Base-by-base conservation (phyloP, 2,797 vertebrate genomes). In the Halcyon badia region DNA sequence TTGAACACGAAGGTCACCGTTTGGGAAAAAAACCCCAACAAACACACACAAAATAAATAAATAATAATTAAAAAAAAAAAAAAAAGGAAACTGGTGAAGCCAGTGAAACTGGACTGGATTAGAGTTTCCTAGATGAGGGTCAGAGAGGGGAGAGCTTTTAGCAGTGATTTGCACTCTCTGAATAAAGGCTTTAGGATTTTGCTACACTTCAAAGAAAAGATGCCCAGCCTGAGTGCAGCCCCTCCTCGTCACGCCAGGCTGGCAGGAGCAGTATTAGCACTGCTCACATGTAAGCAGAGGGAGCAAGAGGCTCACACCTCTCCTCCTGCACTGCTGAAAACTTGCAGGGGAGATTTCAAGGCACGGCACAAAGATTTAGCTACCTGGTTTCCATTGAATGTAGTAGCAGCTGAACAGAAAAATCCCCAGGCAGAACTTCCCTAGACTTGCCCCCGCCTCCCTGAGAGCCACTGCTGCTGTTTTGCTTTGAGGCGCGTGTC, bases 121-220 rank as follows among this genome's bases (percentile, higher is more conserved):
- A 85, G 87, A 61, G 48, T 86, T 81, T 66, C 78, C 14, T 31
- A 68, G 85, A 65, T 73, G 80, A 69, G 91, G 85, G 89, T 96
- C 96, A 96, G 92, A 86, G 60, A 90, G 66, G 85, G 69, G 81
- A 96, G 72, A 95, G 90, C 87, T 96, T 97, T 97, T 87, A 95
- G 89, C 77, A 77, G 79, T 58, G 93, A 89, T 96, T 94, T 96
- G 77, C 78, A 62, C 92, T 96, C 82, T 94, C 48, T 15, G 2
- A 96, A 91, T 13, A 58, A 92, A 94, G 94, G 90, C 92, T 94
- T 89, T 56, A 20, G 76, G 90, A 96, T 97, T 96, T 94, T 1
- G 0, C 78, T 96, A 51, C 83, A 94, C 97, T 97, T 97, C 95
- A 96, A 97, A 97, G 96, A 92, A 92, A 82, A 94, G 91, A 61